Percentiles rank a stretch among this genome's conserved stretches.
Evolutionary conservation across 2,888 invertebrate genomes (phyloP).

Genomic region (Teleiodes luculella): DNA sequence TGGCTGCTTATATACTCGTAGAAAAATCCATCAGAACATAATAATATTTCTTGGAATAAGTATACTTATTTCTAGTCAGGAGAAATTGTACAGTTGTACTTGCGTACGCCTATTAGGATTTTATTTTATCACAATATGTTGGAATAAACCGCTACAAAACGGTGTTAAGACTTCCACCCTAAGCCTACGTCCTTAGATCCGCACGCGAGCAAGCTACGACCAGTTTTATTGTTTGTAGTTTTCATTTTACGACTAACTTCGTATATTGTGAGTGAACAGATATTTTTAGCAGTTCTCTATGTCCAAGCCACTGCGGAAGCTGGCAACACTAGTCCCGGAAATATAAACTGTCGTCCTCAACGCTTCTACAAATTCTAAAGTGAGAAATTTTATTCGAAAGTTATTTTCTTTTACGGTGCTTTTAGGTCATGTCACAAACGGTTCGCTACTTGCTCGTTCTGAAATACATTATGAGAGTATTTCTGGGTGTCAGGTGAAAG

Average conservation of each 20-base stretch:
- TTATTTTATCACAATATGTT: too few species aligned
- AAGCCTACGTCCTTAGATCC: conserved; percentile 50
- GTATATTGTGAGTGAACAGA: conserved; percentile 4
- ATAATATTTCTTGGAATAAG: too few species aligned
- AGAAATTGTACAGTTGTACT: too few species aligned
- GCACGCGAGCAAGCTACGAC: conserved; percentile 42
- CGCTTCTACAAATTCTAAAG: conserved; percentile 1
- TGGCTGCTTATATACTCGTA: too few species aligned
- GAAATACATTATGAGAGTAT: too few species aligned
- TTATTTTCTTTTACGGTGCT: conserved; percentile 1
- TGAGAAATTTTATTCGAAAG: conserved; percentile 2
- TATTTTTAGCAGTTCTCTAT: conserved; percentile 5
- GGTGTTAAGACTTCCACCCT: conserved; percentile 28
- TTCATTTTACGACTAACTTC: conserved; percentile 40
- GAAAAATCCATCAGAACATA: too few species aligned
- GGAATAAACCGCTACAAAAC: too few species aligned
- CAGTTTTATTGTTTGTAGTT: conserved; percentile 64
- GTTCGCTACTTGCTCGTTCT: background rate
- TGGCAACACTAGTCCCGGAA: background rate
- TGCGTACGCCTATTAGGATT: too few species aligned
- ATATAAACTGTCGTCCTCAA: conserved; percentile 10
- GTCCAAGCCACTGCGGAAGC: conserved; percentile 2
- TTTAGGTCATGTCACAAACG: conserved; percentile 3
- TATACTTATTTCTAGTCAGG: too few species aligned
- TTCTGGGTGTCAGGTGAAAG: too few species aligned